These are phyloP conservation scores for Dynastes maya DNA, from an alignment of 2,888 invertebrate genomes.

Conservation along the genomic window DNA sequence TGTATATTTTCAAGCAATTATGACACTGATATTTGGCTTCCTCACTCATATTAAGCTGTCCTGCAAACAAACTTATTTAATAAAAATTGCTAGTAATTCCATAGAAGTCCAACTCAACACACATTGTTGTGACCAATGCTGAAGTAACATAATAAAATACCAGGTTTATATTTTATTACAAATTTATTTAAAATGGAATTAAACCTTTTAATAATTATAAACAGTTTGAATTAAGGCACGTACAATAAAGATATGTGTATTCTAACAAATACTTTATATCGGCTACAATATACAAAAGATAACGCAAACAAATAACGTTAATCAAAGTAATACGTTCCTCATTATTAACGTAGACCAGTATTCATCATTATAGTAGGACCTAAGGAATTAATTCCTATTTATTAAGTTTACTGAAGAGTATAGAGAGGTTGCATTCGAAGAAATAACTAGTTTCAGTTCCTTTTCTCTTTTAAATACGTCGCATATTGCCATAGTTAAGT, in stretches of 20 bases:
- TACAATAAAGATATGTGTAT: slow-evolving; percentile 27
- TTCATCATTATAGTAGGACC: background rate
- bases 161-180: background rate
- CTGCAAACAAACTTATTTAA: slow-evolving; percentile 16
- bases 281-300: slow-evolving; percentile 3
- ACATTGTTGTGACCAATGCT: background rate
- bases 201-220: slow-evolving; percentile 20
- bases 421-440: too few relatives aligned
- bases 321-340: background rate
- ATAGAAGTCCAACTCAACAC: background rate
- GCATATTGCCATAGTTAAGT: too few relatives aligned
- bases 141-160: slow-evolving; percentile 3
- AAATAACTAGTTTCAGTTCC: too few relatives aligned
- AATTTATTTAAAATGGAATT: background rate
- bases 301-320: background rate
- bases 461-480: too few relatives aligned
- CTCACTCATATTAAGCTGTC: background rate
- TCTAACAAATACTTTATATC: slow-evolving; percentile 23
- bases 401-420: too few relatives aligned
- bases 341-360: background rate
- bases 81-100: background rate
- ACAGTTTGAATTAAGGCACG: slow-evolving; percentile 26
- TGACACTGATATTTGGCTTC: slow-evolving; percentile 61
- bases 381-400: too few relatives aligned
- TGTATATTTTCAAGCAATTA: slow-evolving; percentile 56